Evolutionary conservation across 1,140 invertebrate species (phyloP).

Genomic region (Eueides isabella): DNA sequence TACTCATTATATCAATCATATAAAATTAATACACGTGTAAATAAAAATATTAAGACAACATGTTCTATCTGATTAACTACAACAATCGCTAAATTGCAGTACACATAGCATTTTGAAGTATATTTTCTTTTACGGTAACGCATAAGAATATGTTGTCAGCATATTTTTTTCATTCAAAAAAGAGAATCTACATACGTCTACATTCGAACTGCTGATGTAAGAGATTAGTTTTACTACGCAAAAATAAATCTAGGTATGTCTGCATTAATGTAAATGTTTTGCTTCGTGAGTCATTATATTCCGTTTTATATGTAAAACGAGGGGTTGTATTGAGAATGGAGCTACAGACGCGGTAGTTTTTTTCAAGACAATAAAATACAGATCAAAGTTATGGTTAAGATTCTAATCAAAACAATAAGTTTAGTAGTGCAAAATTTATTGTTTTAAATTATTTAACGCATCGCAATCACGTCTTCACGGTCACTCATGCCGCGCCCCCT

Average conservation of each 20-base stretch:
- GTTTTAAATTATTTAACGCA: conserved; percentile 45
- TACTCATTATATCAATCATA: too few relatives aligned
- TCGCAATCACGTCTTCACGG: conserved; percentile 60
- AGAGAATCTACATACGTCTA: conserved; percentile 20
- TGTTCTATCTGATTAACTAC: too few relatives aligned
- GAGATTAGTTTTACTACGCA: conserved; percentile 50
- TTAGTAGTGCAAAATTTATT: conserved; percentile 25
- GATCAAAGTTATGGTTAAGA: neutral
- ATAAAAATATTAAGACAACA: too few relatives aligned
- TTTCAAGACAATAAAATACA: neutral
- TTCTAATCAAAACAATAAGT: neutral
- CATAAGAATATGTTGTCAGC: neutral
- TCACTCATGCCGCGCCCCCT: conserved; percentile 72
- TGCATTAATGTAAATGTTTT: conserved; percentile 48
- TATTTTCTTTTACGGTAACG: neutral
- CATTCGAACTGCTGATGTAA: conserved; percentile 41
- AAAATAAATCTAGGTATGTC: conserved; percentile 43
- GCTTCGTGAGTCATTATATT: conserved; percentile 53
- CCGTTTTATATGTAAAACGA: conserved; percentile 34
- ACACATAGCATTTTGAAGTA: neutral
- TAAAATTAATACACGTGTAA: too few relatives aligned
- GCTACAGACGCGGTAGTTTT: neutral
- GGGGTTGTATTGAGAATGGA: neutral
- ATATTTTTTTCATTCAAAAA: conserved; percentile 12
- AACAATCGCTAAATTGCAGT: too few relatives aligned